Evolutionary conservation across 2,888 invertebrate species (phyloP).

Genomic region (Agrochola litura): DNA sequence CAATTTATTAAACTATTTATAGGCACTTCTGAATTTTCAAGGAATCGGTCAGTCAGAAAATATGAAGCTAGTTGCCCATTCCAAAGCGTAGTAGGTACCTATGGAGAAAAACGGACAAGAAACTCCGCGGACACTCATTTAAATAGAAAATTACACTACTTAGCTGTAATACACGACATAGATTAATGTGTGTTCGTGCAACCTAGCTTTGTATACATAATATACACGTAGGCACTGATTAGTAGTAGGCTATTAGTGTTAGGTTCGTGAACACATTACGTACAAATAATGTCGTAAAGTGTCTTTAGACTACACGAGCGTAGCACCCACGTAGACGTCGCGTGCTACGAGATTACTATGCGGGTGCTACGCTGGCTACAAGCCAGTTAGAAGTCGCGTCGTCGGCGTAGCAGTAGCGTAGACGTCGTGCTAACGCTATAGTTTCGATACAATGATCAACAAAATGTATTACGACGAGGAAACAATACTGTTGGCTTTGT

Average conservation of each 20-base stretch:
- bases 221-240: not conserved
- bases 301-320: not conserved
- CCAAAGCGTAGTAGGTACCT: no score
- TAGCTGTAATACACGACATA: not conserved
- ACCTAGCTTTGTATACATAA: not conserved
- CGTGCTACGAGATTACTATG: conserved; percentile 9
- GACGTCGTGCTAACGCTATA: not conserved
- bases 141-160: not conserved
- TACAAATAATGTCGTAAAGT: not conserved
- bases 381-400: not conserved
- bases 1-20: no score
- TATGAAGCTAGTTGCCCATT: no score
- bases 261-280: not conserved
- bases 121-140: no score
- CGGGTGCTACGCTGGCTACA: not conserved
- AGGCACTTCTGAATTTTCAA: no score
- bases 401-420: not conserved
- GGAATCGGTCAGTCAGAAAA: no score
- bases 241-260: not conserved
- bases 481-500: not conserved
- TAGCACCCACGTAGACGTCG: conserved; percentile 9
- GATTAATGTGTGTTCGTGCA: not conserved
- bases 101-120: no score
- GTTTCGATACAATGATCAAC: not conserved
- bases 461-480: not conserved